phyloP scores from a whole-genome alignment of 2,113 vertebrate species.

The Myotis davidii region DNA sequence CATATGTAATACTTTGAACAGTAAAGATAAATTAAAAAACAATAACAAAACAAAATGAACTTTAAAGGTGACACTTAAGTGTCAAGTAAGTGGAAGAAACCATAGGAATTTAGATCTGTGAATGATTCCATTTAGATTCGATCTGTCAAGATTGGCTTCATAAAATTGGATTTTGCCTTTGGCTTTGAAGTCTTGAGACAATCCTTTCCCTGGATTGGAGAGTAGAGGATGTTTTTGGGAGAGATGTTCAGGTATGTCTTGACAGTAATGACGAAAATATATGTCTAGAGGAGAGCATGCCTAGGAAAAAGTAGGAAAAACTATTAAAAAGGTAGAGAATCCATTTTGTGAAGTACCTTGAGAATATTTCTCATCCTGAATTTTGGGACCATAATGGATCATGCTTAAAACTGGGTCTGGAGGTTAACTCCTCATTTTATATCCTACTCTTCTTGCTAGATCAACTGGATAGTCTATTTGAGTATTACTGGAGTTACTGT shows the following conservation, averaged over 20 bases:
- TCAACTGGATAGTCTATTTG: neutral
- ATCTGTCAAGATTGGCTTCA: neutral
- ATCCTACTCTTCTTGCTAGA: neutral
- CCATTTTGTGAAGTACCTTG: neutral
- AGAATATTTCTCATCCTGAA: neutral
- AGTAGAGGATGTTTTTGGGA: neutral
- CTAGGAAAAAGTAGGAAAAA: neutral
- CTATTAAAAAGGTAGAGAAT: neutral
- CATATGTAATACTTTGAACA: no score
- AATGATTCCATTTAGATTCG: neutral
- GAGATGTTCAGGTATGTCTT: neutral
- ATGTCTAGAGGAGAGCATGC: neutral
- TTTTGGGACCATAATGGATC: neutral
- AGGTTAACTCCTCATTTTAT: neutral
- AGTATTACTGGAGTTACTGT: neutral
- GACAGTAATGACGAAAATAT: neutral
- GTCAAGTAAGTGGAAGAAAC: neutral
- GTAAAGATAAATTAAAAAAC: no score
- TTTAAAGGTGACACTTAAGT: neutral
- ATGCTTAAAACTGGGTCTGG: neutral
- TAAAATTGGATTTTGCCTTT: slow-evolving; percentile 12
- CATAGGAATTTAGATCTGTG: neutral
- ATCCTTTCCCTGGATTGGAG: neutral
- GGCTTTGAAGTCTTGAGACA: neutral
- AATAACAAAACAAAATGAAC: neutral